Evolutionary conservation across 1,140 invertebrate genomes (phyloP).

Genomic region (Ceratoteleas bidentatus): DNA sequence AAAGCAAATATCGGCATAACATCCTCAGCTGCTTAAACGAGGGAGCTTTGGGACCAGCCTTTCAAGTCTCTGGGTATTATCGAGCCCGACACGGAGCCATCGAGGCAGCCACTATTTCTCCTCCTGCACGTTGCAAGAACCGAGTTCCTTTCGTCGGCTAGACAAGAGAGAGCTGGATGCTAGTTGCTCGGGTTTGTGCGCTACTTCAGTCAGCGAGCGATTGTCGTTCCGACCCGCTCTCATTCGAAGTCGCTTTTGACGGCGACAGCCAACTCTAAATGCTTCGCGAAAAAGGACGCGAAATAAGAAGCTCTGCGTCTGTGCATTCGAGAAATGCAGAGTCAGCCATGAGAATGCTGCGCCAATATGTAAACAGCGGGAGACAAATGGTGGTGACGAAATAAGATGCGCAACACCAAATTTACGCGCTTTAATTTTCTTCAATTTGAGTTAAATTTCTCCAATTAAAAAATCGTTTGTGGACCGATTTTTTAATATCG

Average conservation of each 20-base stretch:
- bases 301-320: constrained; percentile 58
- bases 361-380: constrained; percentile 49
- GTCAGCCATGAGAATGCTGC: constrained; percentile 41
- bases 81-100: constrained; percentile 71
- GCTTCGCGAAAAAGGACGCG: constrained; percentile 56
- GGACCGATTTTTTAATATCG: no score
- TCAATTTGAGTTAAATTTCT: no score
- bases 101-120: constrained; percentile 66
- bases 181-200: constrained; percentile 41
- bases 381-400: constrained; percentile 18
- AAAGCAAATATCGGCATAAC: constrained; percentile 69
- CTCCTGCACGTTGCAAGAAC: constrained; percentile 27
- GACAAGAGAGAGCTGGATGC: constrained; percentile 37
- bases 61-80: constrained; percentile 72
- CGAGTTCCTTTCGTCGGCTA: constrained; percentile 43
- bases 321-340: constrained; percentile 48
- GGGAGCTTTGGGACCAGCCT: constrained; percentile 65
- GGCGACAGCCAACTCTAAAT: constrained; percentile 58
- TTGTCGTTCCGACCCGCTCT: constrained; percentile 40
- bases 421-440: not conserved
- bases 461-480: no score
- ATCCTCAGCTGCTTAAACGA: constrained; percentile 51
- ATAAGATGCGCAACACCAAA: constrained; percentile 3
- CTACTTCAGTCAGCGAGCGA: constrained; percentile 43
- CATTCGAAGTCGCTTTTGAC: constrained; percentile 58